These are phyloP conservation scores for Halesus radiatus DNA, from an alignment of 1,140 invertebrate genomes.

Conservation along the genomic window DNA sequence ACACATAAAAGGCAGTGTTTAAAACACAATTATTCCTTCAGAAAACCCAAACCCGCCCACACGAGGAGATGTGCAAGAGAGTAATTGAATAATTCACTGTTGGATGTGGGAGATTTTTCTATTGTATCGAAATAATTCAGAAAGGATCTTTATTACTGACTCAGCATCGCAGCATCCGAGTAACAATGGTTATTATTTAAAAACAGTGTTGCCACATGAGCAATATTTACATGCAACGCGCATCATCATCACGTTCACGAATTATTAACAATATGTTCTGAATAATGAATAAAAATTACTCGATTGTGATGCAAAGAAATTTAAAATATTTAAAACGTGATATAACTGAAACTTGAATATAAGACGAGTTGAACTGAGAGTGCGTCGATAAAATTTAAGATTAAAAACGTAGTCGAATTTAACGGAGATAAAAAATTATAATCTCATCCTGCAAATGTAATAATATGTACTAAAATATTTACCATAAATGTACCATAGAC, in stretches of 20 bases:
- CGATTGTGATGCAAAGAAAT: background rate
- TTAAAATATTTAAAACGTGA: background rate
- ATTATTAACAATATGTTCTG: conserved; percentile 18
- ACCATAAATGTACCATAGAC: too few species aligned
- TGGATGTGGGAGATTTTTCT: conserved; percentile 34
- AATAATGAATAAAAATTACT: conserved; percentile 18
- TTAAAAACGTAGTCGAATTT: too few species aligned
- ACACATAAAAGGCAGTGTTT: conserved; percentile 8
- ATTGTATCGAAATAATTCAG: conserved; percentile 6
- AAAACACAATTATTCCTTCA: conserved; percentile 32
- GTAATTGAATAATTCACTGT: conserved; percentile 34
- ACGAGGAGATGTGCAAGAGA: conserved; percentile 1
- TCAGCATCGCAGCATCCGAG: conserved; percentile 10
- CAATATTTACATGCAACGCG: conserved; percentile 25
- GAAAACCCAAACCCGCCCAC: conserved; percentile 18
- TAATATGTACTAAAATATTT: too few species aligned
- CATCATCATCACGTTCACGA: conserved; percentile 9
- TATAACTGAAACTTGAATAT: too few species aligned
- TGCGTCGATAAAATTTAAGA: too few species aligned
- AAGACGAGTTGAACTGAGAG: too few species aligned
- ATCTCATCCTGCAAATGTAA: too few species aligned
- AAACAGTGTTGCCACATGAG: conserved; percentile 18
- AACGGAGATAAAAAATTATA: too few species aligned
- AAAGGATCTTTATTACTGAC: conserved; percentile 32
- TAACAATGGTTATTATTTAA: conserved; percentile 36